Base-by-base conservation (phyloP, 2,113 vertebrate species). In the Hipposideros armiger region DNA sequence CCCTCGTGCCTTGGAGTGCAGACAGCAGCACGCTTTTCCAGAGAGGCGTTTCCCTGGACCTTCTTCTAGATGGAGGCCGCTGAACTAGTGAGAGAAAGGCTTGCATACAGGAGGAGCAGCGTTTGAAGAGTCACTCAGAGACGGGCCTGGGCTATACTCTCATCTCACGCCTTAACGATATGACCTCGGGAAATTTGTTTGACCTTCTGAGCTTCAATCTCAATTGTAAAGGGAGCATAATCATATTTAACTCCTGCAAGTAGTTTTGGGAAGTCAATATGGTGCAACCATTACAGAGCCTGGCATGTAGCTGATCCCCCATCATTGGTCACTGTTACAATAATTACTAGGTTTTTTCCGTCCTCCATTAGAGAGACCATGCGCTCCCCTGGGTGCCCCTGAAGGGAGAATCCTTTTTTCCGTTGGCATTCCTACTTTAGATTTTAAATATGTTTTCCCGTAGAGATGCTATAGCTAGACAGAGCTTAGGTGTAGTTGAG, bases 381-480 rank as follows among this genome's bases (percentile, higher is more conserved):
- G 3, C 22, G 54, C 28, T 76, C 64, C 30, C 26, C 62, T 74
- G 45, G 28, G 3, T 93, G 66, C 22, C 26, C 17, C 5, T 76
- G 24, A 86, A 84, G 50, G 87, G 52, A 74, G 16, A 74, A 5
- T 40, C 10, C n/a, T 69, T n/a, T 30, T 24, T 84, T 40, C 89
- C 11, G 13, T 28, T 70, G 30, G 19, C 26, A 24, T 74, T 70
- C 30, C 32, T 90, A 64, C 47, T 77, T 87, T 60, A 5, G 30
- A 83, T 87, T 54, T 95, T 76, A 74, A 90, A 28, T 81, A 9
- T 73, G 67, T 97, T 82, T 58, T 13, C 45, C 77, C 20, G 11
- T 73, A 85, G 78, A 94, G 58, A 69, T 73, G 28, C 42, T 66
- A 32, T 1, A 60, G 20, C 19, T 52, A n/a, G 42, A 45, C 6